Base-by-base conservation (phyloP, 2,888 invertebrate genomes). In the Microctonus brassicae region DNA sequence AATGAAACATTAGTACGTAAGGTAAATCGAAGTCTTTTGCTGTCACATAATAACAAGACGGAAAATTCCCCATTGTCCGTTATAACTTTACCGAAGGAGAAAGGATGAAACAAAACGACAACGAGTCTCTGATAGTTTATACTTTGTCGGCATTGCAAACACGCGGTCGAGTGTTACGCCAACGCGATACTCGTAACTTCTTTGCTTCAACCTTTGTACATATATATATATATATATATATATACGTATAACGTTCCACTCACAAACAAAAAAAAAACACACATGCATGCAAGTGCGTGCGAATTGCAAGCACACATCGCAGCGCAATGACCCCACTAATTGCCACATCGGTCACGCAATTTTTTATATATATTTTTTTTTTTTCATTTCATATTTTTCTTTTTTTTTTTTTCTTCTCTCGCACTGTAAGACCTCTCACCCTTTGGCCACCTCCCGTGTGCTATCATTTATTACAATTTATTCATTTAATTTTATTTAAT, bases 81-180 rank as follows among this genome's bases (percentile, higher is more conserved):
- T 20, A 39, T 20, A 39, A 39, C 39, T 39, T n/a, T 36, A 20
- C 36, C 33, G 17, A 29, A 47, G 47, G 17, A 64, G 52, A 52
- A 64, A 33, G 33, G 26, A 64, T 53, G 39, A n/a, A 39, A 13
- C 13, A n/a, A 39, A 39, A 57, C 53, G 66, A 68, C 65, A 33
- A 58, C 36, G 58, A n/a, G n/a, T n/a, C n/a, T n/a, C n/a, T n/a
- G n/a, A n/a, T n/a, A n/a, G n/a, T n/a, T 36, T 57, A 26, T 52
- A 36, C 73, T 72, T 72, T 75, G 70, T 73, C 73, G 70, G 70
- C 74, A 68, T 47, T 22, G 24, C 70, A 73, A 71, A 76, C 76
- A 57, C 67, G 63, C 60, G 39, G 70, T 72, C 74, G 76, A 77
- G 80, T 79, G 80, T 79, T 76, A 78, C 76, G 75, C 76, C 78